Evolutionary conservation across 2,113 vertebrate species (phyloP).

Genomic region (Apistogramma diplotaenia): DNA sequence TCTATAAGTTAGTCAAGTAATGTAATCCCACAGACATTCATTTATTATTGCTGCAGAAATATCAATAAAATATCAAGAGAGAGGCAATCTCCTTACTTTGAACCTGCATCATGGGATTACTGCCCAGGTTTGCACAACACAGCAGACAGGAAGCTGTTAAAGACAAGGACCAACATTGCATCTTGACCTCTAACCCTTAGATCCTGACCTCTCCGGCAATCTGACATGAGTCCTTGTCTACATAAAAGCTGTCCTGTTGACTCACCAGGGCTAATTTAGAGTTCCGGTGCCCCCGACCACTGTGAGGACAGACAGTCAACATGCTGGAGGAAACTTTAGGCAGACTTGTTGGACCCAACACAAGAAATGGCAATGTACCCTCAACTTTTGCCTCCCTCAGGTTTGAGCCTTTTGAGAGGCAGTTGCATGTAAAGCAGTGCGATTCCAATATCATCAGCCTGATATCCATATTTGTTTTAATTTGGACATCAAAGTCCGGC

Average conservation of each 20-base stretch:
- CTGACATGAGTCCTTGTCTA: slow-evolving; percentile 62
- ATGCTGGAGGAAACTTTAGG: slow-evolving; percentile 33
- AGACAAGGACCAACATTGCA: slow-evolving; percentile 59
- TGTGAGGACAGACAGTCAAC: slow-evolving; percentile 54
- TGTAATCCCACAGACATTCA: too few species aligned
- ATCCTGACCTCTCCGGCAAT: slow-evolving; percentile 67
- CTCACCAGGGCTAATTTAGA: slow-evolving; percentile 61
- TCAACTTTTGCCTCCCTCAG: not conserved
- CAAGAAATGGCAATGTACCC: not conserved
- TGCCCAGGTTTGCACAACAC: slow-evolving; percentile 53
- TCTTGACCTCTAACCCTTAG: slow-evolving; percentile 61
- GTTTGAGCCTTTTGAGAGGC: not conserved
- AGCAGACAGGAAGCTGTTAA: slow-evolving; percentile 72
- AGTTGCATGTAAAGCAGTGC: not conserved
- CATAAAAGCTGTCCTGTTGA: slow-evolving; percentile 70
- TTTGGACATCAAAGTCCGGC: not conserved
- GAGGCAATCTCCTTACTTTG: slow-evolving; percentile 42
- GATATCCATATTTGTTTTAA: not conserved
- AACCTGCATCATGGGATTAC: slow-evolving; percentile 62
- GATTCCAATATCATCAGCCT: not conserved
- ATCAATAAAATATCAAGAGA: not conserved
- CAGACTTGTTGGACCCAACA: slow-evolving; percentile 1
- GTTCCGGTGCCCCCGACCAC: slow-evolving; percentile 58
- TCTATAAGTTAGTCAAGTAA: not conserved
- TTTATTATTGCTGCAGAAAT: not conserved